Base-by-base conservation (phyloP, 2,888 invertebrate genomes). In the Lingula anatina region DNA sequence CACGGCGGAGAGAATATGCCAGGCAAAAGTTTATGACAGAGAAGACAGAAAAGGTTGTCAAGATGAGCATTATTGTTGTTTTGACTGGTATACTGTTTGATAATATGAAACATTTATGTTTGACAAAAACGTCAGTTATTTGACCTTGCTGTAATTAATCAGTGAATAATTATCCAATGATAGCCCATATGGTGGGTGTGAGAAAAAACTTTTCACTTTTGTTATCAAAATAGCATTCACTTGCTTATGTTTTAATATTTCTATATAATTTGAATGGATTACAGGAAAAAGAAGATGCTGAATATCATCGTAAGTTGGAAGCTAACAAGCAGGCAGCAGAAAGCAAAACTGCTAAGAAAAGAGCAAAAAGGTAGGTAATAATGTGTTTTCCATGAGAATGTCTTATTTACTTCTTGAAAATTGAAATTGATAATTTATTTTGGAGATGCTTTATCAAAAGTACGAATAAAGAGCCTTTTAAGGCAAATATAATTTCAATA, bases 1-100 rank as follows among this genome's bases (percentile, higher is more conserved):
- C 97, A 39, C 80, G 97, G 43, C 82, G 97, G 51, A 91, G 97
- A 76, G 97, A 99, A 79, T 94, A 94, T 78, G 91, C 96, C 0
- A 82, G 99, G 50, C 92, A 96, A 73, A 94, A 94, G 73, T 89
- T 86, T 70, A 90, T 95, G 68, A 88, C 90, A 68, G 89, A 91
- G 66, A 88, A 89, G 78, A 89, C 88, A 64, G 85, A 86, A 78
- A 86, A 86, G 81, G 90, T 89, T 78, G 27, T 49, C 37, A 24
- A 2, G 25, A n/a, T n/a, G n/a, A 3, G 3, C 9, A n/a, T 25
- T 26, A 15, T n/a, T 23, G 18, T 46, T 41, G 23, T 42, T 5
- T 21, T 42, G 26, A n/a, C 25, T 42, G 20, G 20, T 24, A 24
- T 21, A 23, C 18, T 5, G 15, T 21, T 15, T 9, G 20, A n/a